Percentiles rank a stretch among this genome's conserved stretches.
These are phyloP conservation scores for Crotalus tigris DNA, from an alignment of 2,113 vertebrate genomes.

Conservation along the genomic window DNA sequence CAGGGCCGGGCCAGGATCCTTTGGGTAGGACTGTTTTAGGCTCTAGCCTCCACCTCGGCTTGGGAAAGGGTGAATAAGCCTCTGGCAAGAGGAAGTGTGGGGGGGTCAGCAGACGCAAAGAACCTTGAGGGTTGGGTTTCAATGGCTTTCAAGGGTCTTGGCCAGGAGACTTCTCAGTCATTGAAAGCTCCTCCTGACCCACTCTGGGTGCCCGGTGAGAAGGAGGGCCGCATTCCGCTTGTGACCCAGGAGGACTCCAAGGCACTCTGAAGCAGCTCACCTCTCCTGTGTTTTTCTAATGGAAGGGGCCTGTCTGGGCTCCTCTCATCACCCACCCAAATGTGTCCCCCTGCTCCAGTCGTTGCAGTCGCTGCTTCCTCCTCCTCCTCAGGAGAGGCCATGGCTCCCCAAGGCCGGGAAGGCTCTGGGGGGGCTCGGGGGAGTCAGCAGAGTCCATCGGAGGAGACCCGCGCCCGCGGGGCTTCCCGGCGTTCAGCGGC, in stretches of 20 bases:
- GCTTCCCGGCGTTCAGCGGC: not conserved
- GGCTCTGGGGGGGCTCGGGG: too few species aligned
- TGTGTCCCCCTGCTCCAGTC: too few species aligned
- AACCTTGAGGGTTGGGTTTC: not conserved
- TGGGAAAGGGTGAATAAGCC: not conserved
- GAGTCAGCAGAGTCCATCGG: too few species aligned
- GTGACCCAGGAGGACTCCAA: too few species aligned
- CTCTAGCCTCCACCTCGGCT: not conserved
- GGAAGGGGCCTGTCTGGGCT: not conserved
- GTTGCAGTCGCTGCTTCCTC: not conserved
- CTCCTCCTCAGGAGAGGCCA: too few species aligned
- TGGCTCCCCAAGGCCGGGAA: too few species aligned
- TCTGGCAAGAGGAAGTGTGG: not conserved
- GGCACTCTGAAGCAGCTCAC: not conserved
- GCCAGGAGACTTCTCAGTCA: not conserved
- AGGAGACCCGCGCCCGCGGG: not conserved
- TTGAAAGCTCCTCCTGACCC: not conserved
- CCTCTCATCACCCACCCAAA: not conserved
- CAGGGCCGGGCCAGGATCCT: not conserved
- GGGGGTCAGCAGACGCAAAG: not conserved
- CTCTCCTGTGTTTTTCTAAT: too few species aligned
- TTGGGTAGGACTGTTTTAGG: not conserved
- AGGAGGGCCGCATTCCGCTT: too few species aligned
- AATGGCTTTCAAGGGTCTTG: not conserved
- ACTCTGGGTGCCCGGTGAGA: not conserved